Evolutionary conservation across 2,888 invertebrate genomes (phyloP), one percentile per base, ranked within the genome.

Genomic region (Torymus auratus): DNA sequence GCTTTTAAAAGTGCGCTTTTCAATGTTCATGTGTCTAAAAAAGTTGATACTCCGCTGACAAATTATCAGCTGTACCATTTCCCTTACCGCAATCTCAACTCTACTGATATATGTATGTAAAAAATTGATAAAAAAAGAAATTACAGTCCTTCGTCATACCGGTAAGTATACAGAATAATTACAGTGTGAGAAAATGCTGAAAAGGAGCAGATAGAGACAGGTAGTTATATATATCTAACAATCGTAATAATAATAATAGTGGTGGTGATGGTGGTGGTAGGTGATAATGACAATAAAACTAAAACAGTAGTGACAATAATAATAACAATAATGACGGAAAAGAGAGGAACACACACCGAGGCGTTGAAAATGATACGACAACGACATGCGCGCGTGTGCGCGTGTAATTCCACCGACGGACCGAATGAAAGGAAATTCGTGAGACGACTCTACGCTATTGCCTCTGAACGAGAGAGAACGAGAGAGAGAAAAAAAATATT

Each of bases 101-200:
- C 41, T 41, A 41, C 41, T 41, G 41, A n/a, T n/a, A n/a, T 41
- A 41, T 7, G 7, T 53, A 56, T 15, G n/a, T 55, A 67, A 75
- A 20, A 62, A 74, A 74, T 11, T 56, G 69, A 73, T 70, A 10
- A 80, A 41, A 41, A 41, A 41, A 60, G 60, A 70, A 80, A 80
- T 80, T 75, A 67, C 71, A 75, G 52, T 69, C 23, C 41, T 53
- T 56, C 56, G 50, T 68, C 14, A 41, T 58, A 70, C 60, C 53
- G 71, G 60, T 61, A 41, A 41, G 41, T 41, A 71, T 28, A 69
- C 23, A 53, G 28, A 64, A 55, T 60, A 74, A 72, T 67, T 67
- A 80, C 61, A 71, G 61, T 55, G 52, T 71, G 67, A 80, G 61
- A 76, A 67, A 80, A 77, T 77, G 15, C 77, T 73, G 58, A 76